Evolutionary conservation across 2,113 vertebrate genomes (phyloP).

Genomic region (Mirounga angustirostris): DNA sequence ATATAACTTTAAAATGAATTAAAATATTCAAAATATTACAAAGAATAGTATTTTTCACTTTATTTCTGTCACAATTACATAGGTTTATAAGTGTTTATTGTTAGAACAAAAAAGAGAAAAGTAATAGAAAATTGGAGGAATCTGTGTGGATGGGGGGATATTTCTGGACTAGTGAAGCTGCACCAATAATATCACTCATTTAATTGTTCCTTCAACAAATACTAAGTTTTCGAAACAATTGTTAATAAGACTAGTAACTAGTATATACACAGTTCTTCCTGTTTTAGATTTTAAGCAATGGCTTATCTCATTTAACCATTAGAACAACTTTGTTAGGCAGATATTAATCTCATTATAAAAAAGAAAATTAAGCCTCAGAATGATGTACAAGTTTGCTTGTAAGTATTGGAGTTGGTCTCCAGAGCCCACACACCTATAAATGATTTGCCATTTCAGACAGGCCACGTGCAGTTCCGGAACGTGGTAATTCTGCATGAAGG

Average conservation of each 20-base stretch:
- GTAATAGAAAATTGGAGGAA: not conserved
- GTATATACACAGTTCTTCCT: not conserved
- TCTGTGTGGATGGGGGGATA: not conserved
- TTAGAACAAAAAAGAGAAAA: conserved; percentile 6
- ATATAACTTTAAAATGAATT: not conserved
- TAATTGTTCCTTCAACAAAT: not conserved
- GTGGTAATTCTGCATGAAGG: no score
- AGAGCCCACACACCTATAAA: accelerated
- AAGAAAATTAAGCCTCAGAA: not conserved
- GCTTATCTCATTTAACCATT: not conserved
- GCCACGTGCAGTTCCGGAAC: accelerated
- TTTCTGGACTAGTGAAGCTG: not conserved
- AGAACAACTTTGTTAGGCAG: no score
- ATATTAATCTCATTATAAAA: not conserved
- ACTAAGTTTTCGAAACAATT: not conserved
- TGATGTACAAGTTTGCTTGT: not conserved
- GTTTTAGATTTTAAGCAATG: not conserved
- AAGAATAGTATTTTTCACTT: not conserved
- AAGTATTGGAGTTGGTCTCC: not conserved
- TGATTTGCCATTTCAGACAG: accelerated
- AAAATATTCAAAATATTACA: not conserved
- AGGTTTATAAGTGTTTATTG: not conserved
- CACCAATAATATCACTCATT: not conserved
- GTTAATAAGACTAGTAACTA: no score
- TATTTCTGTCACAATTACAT: not conserved